phyloP scores from a whole-genome alignment of 2,888 invertebrate species.

The Acleris laterana region DNA sequence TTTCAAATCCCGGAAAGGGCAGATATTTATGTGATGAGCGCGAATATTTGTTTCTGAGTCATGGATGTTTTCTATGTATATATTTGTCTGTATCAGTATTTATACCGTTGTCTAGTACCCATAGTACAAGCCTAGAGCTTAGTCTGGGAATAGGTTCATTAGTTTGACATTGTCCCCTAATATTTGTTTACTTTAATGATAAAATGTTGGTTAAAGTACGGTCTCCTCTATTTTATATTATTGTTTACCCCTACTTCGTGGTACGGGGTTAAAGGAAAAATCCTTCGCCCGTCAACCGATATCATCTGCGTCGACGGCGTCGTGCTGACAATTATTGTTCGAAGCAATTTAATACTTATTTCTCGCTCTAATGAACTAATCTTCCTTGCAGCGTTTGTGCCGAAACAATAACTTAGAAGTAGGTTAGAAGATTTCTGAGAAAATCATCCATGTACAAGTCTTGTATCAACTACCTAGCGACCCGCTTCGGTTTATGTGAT shows the following conservation, averaged over 20 bases:
- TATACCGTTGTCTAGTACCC: no score
- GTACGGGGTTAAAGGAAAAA: constrained; percentile 18
- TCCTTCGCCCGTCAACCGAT: constrained; percentile 18
- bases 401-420: not conserved
- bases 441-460: not conserved
- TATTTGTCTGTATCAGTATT: no score
- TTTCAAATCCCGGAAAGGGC: no score
- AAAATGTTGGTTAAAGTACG: no score
- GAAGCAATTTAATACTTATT: constrained; percentile 22
- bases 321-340: constrained; percentile 22
- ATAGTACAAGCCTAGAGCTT: no score
- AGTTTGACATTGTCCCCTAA: no score
- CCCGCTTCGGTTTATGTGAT: no score
- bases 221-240: not conserved
- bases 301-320: constrained; percentile 13
- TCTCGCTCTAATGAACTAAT: constrained; percentile 13
- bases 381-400: constrained; percentile 1
- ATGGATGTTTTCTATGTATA: no score
- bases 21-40: no score
- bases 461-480: not conserved
- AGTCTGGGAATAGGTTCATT: no score
- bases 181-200: no score
- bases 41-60: no score
- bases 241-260: constrained; percentile 1
- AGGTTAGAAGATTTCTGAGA: not conserved